phyloP scores from a whole-genome alignment of 2,888 invertebrate genomes.

The Druceiella hillmani region DNA sequence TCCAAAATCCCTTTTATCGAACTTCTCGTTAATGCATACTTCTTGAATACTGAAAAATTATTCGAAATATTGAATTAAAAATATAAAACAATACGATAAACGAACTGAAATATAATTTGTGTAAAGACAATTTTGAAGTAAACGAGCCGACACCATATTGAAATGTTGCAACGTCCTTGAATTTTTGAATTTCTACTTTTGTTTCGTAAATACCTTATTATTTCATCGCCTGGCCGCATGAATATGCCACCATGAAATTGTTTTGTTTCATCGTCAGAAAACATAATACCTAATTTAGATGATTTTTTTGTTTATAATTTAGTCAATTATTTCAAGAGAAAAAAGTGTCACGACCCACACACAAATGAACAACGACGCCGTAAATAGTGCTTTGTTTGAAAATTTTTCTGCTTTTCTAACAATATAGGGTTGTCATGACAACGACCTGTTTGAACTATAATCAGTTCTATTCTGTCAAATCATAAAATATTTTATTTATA shows the following conservation, averaged over 20 bases:
- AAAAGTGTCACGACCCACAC: slow-evolving; percentile 35
- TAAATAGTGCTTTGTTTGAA: too few species aligned
- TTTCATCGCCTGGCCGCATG: slow-evolving; percentile 42
- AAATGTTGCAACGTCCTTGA: neutral
- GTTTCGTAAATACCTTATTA: slow-evolving; percentile 36
- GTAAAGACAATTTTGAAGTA: too few species aligned
- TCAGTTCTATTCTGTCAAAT: too few species aligned
- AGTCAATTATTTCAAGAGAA: slow-evolving; percentile 47
- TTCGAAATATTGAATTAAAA: slow-evolving; percentile 21
- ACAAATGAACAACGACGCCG: too few species aligned
- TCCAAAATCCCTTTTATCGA: neutral
- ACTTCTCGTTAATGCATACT: neutral
- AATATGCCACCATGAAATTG: slow-evolving; percentile 38
- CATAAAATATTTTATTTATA: too few species aligned
- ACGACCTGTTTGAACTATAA: too few species aligned
- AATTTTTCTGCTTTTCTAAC: too few species aligned
- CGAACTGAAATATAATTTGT: slow-evolving; percentile 20
- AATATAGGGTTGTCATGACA: too few species aligned
- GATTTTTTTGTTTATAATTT: slow-evolving; percentile 39
- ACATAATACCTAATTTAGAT: slow-evolving; percentile 29
- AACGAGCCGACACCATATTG: neutral
- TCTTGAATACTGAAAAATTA: neutral
- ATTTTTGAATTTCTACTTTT: neutral
- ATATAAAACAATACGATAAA: slow-evolving; percentile 29
- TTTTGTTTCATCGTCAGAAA: slow-evolving; percentile 50